Base-by-base conservation (phyloP, 1,140 invertebrate species). In the Riptortus pedestris region DNA sequence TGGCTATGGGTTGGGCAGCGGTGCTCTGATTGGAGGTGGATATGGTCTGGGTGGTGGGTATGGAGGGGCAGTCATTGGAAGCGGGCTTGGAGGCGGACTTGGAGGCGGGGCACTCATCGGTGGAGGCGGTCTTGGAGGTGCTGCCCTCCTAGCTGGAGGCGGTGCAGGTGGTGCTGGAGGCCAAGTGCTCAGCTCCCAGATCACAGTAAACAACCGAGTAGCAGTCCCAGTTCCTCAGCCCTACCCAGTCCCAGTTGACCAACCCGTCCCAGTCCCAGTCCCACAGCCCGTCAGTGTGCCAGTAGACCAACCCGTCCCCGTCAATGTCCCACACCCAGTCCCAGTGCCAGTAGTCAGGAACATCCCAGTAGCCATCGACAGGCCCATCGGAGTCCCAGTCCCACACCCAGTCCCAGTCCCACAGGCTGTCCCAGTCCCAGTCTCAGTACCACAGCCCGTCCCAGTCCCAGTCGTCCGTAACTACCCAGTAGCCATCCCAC, bases 161-260 rank as follows among this genome's bases (percentile, higher is more conserved):
- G 52, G 52, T 24, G 52, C 2, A 5, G 52, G 52, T 14, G 22
- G 16, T 5, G 52, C 24, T 0, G 31, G 14, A 1, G 60, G 33
- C 7, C 24, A 28, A 1, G 11, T 58, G 22, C 28, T 65, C 63
- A 26, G 24, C 31, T 29, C 29, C n/a, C 47, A 66, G 31, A 62
- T 66, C 47, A 52, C 55, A n/a, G 60, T 67, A 18, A 64, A 62
- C n/a, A 68, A 68, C 52, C 63, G 62, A 55, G 22, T 68, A 16
- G 60, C 57, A 4, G 67, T 68, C n/a, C 67, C 67, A 2, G 62
- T 67, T 18, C 58, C 67, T n/a, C 67, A 68, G 26, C 67, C 67
- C 20, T 66, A 63, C 52, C 59, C 67, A 0, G 67, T 68, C 9
- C 64, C 67, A 2, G 66, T 71, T 1, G 69, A 70, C 26, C 64